Evolutionary conservation across 2,888 invertebrate species (phyloP).

Genomic region (Apoda limacodes): DNA sequence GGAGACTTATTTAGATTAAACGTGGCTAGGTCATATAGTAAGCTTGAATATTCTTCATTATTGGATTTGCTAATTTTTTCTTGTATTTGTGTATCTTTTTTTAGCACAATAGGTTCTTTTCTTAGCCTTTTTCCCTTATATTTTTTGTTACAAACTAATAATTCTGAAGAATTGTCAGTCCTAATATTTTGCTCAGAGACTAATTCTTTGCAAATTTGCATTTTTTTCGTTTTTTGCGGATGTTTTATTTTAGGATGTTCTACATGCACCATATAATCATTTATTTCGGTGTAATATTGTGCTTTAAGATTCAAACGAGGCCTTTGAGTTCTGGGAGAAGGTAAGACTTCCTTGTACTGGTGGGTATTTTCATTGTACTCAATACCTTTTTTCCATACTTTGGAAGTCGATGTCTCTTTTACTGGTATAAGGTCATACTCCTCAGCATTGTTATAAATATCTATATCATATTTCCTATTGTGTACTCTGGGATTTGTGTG

Average conservation of each 20-base stretch:
- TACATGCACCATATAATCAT: slow-evolving; percentile 24
- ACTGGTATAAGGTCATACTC: slow-evolving; percentile 53
- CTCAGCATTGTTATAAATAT: slow-evolving; percentile 39
- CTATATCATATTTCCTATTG: slow-evolving; percentile 24
- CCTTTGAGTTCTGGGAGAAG: slow-evolving; percentile 46
- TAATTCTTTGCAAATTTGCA: too few species aligned
- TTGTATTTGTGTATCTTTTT: slow-evolving; percentile 19
- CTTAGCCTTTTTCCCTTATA: slow-evolving; percentile 10
- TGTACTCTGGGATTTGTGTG: slow-evolving; percentile 24
- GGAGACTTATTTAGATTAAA: slow-evolving; percentile 33
- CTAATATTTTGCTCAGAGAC: slow-evolving; percentile 19
- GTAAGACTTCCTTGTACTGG: slow-evolving; percentile 46
- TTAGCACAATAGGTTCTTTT: slow-evolving; percentile 11
- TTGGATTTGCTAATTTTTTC: slow-evolving; percentile 27
- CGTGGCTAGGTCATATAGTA: slow-evolving; percentile 22
- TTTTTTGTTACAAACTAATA: slow-evolving; percentile 9
- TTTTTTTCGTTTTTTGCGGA: slow-evolving; percentile 20
- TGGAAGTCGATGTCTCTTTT: slow-evolving; percentile 54
- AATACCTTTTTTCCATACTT: slow-evolving; percentile 39
- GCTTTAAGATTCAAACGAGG: slow-evolving; percentile 48
- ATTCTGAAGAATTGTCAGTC: slow-evolving; percentile 22
- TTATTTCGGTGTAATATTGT: slow-evolving; percentile 35
- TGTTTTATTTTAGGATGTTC: slow-evolving; percentile 17
- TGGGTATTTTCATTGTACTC: slow-evolving; percentile 30
- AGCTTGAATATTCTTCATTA: slow-evolving; percentile 26